Evolutionary conservation across 2,888 invertebrate species (phyloP).

Genomic region (Sarcophaga variegata): DNA sequence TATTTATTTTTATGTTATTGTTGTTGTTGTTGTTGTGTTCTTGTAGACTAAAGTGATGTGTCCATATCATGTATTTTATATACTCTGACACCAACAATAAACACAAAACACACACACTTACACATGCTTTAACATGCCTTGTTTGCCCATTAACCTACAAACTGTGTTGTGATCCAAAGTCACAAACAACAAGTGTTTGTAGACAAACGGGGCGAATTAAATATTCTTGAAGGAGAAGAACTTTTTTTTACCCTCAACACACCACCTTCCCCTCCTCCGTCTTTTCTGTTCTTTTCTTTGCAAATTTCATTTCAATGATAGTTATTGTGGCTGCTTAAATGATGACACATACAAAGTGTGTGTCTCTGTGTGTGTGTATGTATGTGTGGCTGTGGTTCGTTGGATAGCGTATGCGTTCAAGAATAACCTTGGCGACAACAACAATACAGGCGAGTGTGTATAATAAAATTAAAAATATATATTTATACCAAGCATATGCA

Average conservation of each 20-base stretch:
- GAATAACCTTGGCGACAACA: constrained; percentile 56
- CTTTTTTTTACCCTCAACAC: not conserved
- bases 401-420: constrained; percentile 24
- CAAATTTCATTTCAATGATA: constrained; percentile 45
- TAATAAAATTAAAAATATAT: not conserved
- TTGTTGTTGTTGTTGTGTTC: too few relatives aligned
- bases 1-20: too few relatives aligned
- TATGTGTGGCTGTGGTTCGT: not conserved
- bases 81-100: not conserved
- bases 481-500: too few relatives aligned
- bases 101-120: not conserved
- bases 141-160: constrained; percentile 58
- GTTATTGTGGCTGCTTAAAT: constrained; percentile 27
- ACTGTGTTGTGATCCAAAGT: constrained; percentile 16
- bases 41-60: not conserved
- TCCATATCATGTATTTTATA: not conserved
- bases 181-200: constrained; percentile 39
- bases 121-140: not conserved
- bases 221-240: not conserved
- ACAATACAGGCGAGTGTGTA: not conserved
- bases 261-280: not conserved
- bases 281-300: constrained; percentile 12
- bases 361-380: too few relatives aligned
- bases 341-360: constrained; percentile 44
- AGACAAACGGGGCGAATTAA: not conserved